These are phyloP conservation scores for Drosophila rhopaloa DNA, from an alignment of 1,140 invertebrate genomes.

Conservation along the genomic window DNA sequence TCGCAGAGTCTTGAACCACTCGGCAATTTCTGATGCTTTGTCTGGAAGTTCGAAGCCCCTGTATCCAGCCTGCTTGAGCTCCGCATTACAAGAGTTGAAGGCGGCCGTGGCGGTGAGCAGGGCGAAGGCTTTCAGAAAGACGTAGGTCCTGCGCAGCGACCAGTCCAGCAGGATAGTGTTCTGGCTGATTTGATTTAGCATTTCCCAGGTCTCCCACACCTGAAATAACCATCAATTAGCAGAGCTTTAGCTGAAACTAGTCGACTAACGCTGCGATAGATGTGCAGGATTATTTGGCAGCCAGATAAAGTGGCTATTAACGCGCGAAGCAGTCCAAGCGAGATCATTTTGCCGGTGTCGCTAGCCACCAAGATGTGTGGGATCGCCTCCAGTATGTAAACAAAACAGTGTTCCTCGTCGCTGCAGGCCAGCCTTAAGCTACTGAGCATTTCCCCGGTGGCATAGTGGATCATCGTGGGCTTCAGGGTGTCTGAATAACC, in stretches of 20 bases:
- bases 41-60: constrained; percentile 57
- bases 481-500: constrained; percentile 66
- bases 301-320: constrained; percentile 36
- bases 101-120: constrained; percentile 46
- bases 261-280: constrained; percentile 58
- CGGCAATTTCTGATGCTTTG: constrained; percentile 1
- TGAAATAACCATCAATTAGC: constrained; percentile 3
- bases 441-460: constrained; percentile 36
- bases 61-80: constrained; percentile 51
- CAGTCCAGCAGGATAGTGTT: constrained; percentile 45
- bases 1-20: constrained; percentile 54
- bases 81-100: constrained; percentile 35
- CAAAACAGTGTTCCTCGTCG: constrained; percentile 28
- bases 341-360: constrained; percentile 66
- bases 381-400: constrained; percentile 50
- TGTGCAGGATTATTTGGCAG: constrained; percentile 39
- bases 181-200: constrained; percentile 41
- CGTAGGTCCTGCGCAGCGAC: constrained; percentile 42
- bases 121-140: constrained; percentile 44
- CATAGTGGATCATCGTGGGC: constrained; percentile 65
- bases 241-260: too few species aligned
- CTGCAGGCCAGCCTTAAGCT: constrained; percentile 17
- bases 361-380: constrained; percentile 60
- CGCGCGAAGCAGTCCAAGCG: constrained; percentile 42
- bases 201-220: constrained; percentile 57